Base-by-base conservation (phyloP, 2,888 invertebrate genomes). In the Chrysolina americana region DNA sequence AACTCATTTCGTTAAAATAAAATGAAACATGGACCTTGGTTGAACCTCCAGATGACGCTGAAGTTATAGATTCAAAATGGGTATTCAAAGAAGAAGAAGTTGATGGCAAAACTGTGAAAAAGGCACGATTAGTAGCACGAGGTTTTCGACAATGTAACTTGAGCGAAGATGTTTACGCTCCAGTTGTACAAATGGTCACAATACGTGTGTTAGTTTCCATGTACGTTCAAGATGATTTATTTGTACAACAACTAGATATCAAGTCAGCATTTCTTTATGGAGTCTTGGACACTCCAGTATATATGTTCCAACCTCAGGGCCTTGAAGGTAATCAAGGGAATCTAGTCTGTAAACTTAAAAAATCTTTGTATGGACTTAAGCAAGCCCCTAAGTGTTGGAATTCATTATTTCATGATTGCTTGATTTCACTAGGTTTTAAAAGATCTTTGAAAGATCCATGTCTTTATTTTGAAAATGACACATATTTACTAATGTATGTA, bases 241-340 rank as follows among this genome's bases (percentile, higher is more conserved):
- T 50, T 68, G 64, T 76, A 23, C 11, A 65, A 53, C 74, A 74
- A 59, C 13, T 78, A 19, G 77, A 79, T 75, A 73, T 76, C 21
- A 73, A 70, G 21, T 76, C 78, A 41, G 78, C 79, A 63, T 78
- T 81, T 68, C 65, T 79, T 15, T 41, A 72, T 63, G 68, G 68
- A 36, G 63, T 17, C 4, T 41, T 72, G 23, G 50, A 72, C 13
- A n/a, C 50, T 66, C 28, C 41, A 28, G 53, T 72, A 9, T 72
- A 72, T 76, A 56, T n/a, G n/a, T 76, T 77, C 9, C 68, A 70
- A 28, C 70, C 70, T 13, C n/a, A 70, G 41, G 56, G 66, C 17
- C 28, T 65, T 21, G 47, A 70, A 21, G 41, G 19, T 23, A 2
- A 41, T 15, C 15, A 19, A 53, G 10, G 36, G 19, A 66, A 65